These are phyloP conservation scores for Delia radicum DNA, from an alignment of 1,140 invertebrate species.

Conservation along the genomic window DNA sequence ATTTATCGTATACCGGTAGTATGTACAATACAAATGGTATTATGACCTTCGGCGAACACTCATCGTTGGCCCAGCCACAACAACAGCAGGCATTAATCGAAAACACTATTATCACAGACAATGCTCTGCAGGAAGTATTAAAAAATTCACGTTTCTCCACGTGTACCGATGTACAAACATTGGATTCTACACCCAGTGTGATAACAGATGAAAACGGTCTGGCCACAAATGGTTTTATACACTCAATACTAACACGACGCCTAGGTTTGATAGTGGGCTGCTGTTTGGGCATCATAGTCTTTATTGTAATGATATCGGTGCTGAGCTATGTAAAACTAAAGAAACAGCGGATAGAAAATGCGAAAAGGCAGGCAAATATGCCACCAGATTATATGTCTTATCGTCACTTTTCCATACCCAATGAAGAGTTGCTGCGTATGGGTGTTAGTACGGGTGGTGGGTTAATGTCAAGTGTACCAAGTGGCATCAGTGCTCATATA, in stretches of 20 bases:
- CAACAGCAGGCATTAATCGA: slow-evolving; percentile 39
- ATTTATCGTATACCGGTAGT: slow-evolving; percentile 42
- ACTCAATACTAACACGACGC: slow-evolving; percentile 71
- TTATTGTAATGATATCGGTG: slow-evolving; percentile 77
- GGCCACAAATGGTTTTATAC: slow-evolving; percentile 65
- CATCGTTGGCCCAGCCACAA: slow-evolving; percentile 29
- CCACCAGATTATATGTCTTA: slow-evolving; percentile 75
- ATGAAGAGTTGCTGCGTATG: slow-evolving; percentile 47
- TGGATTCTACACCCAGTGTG: slow-evolving; percentile 69
- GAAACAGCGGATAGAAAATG: slow-evolving; percentile 70
- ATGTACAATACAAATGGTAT: slow-evolving; percentile 32
- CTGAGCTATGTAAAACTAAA: slow-evolving; percentile 85
- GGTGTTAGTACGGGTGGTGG: slow-evolving; percentile 31
- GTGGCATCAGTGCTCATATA: slow-evolving; percentile 52
- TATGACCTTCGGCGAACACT: slow-evolving; percentile 15
- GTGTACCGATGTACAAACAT: slow-evolving; percentile 74
- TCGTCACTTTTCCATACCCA: slow-evolving; percentile 65
- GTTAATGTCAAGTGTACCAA: slow-evolving; percentile 48
- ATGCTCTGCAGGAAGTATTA: slow-evolving; percentile 63
- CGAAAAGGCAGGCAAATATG: slow-evolving; percentile 64
- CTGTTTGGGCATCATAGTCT: slow-evolving; percentile 81
- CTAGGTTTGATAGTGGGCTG: slow-evolving; percentile 82
- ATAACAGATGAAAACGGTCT: slow-evolving; percentile 65
- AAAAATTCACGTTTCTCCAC: slow-evolving; percentile 72
- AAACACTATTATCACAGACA: slow-evolving; percentile 55